phyloP scores from a whole-genome alignment of 1,140 invertebrate species.

The Parapsyche elsis region DNA sequence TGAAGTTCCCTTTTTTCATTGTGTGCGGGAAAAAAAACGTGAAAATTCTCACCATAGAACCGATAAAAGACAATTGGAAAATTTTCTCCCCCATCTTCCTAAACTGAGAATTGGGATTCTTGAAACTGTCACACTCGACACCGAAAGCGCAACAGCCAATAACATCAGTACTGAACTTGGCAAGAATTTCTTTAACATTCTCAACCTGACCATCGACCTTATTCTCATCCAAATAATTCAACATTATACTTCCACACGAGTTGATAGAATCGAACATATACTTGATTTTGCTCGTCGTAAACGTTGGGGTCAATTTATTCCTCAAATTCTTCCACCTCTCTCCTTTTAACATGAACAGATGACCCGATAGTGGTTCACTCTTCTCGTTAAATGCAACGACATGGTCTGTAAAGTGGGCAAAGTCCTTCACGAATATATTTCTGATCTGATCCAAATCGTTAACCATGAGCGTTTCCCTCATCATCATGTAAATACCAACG shows the following conservation, averaged over 20 bases:
- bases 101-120: slow-evolving; percentile 66
- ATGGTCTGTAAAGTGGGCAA: slow-evolving; percentile 66
- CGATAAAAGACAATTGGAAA: slow-evolving; percentile 30
- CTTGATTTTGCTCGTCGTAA: slow-evolving; percentile 71
- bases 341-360: slow-evolving; percentile 63
- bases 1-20: slow-evolving; percentile 31
- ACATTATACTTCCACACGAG: slow-evolving; percentile 59
- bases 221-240: slow-evolving; percentile 56
- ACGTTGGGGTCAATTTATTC: slow-evolving; percentile 67
- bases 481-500: slow-evolving; percentile 56
- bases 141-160: slow-evolving; percentile 71
- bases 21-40: slow-evolving; percentile 23
- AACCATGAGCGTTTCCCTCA: slow-evolving; percentile 65
- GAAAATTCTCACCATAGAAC: neutral
- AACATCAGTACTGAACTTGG: slow-evolving; percentile 68
- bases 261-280: slow-evolving; percentile 65
- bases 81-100: slow-evolving; percentile 61
- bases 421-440: slow-evolving; percentile 71
- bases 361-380: slow-evolving; percentile 64
- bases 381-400: slow-evolving; percentile 63
- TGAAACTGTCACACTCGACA: slow-evolving; percentile 67
- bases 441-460: slow-evolving; percentile 72
- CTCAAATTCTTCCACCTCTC: slow-evolving; percentile 69
- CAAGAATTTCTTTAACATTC: slow-evolving; percentile 62
- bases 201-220: slow-evolving; percentile 51